Conservation (phyloP, 2,888 invertebrate species). For the Pristionchus entomophagus region DNA sequence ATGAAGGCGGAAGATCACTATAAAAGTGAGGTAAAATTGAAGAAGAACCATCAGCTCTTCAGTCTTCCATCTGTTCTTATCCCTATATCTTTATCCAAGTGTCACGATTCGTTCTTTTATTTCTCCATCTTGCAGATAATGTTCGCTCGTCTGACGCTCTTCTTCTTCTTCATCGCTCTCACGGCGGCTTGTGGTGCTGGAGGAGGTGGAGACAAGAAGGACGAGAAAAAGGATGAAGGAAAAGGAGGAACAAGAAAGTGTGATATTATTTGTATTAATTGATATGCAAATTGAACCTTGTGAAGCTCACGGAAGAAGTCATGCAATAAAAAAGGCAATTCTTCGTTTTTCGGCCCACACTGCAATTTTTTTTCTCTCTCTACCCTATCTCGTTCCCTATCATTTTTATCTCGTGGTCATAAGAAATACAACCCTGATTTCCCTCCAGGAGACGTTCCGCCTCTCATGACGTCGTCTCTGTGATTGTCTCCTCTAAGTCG, state of each 20-base stretch:
- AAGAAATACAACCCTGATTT: background rate
- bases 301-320: too few relatives aligned
- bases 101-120: background rate
- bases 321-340: background rate
- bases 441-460: background rate
- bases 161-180: conserved; percentile 17
- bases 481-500: background rate
- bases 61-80: background rate
- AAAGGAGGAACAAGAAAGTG: background rate
- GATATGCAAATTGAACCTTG: too few relatives aligned
- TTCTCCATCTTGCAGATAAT: too few relatives aligned
- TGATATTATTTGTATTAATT: background rate
- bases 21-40: background rate
- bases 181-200: background rate
- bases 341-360: background rate
- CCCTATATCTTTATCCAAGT: background rate
- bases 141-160: background rate
- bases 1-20: background rate
- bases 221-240: background rate
- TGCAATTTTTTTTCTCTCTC: background rate
- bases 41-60: background rate
- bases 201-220: background rate
- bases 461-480: conserved; percentile 2
- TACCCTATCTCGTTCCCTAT: too few relatives aligned
- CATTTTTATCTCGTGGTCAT: too few relatives aligned